Conservation (phyloP, 2,888 invertebrate species). For the Cheilosia pagana region DNA sequence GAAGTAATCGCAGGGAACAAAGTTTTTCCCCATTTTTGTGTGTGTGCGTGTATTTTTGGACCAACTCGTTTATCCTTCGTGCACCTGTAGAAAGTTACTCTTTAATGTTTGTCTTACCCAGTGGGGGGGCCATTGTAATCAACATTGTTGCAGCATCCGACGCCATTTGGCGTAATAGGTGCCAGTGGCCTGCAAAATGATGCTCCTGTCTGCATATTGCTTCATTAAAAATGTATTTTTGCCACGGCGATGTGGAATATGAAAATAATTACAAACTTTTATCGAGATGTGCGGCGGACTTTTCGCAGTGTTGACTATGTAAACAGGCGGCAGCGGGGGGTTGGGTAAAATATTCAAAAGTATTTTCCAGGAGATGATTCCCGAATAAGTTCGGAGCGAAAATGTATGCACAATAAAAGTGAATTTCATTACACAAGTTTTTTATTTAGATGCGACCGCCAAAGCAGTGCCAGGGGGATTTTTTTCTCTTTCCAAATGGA, state of each 20-base stretch:
- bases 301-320: conserved; percentile 28
- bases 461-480: not conserved
- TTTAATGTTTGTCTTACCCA: conserved; percentile 26
- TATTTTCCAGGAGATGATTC: conserved; percentile 53
- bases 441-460: not conserved
- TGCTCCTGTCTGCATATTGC: conserved; percentile 60
- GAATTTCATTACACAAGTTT: conserved; percentile 50
- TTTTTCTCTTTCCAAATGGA: not conserved
- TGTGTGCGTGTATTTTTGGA: not conserved
- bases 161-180: conserved; percentile 47
- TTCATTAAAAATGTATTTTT: conserved; percentile 62
- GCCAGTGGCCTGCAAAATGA: conserved; percentile 26
- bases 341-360: conserved; percentile 55
- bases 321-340: not conserved
- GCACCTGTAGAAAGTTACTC: conserved; percentile 48
- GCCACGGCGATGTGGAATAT: conserved; percentile 37
- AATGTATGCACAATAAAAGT: conserved; percentile 55
- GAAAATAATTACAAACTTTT: conserved; percentile 66
- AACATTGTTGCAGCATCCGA: conserved; percentile 56
- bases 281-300: conserved; percentile 36
- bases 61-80: not conserved
- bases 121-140: conserved; percentile 35
- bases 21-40: conserved; percentile 8
- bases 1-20: not conserved
- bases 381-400: conserved; percentile 41